phyloP scores from a whole-genome alignment of 2,888 invertebrate genomes.

The Leptinotarsa rubiginosa region DNA sequence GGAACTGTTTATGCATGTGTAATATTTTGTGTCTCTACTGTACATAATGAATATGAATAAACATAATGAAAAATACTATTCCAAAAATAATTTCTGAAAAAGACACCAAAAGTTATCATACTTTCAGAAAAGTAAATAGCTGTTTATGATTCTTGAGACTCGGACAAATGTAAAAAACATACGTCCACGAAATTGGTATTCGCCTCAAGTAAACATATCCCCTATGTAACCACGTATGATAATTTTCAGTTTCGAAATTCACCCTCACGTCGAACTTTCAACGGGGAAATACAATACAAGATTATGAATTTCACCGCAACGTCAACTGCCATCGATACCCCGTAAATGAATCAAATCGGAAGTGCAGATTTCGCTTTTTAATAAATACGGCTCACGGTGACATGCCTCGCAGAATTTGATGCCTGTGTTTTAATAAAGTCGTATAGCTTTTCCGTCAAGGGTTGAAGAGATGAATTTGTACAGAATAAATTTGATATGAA shows the following conservation, averaged over 20 bases:
- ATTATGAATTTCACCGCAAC: conserved; percentile 63
- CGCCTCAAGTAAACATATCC: conserved; percentile 38
- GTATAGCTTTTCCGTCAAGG: conserved; percentile 38
- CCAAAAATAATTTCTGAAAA: too few relatives aligned
- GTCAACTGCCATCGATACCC: conserved; percentile 63
- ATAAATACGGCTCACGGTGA: conserved; percentile 56
- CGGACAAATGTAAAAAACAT: conserved; percentile 22
- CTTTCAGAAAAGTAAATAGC: too few relatives aligned
- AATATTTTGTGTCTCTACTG: too few relatives aligned
- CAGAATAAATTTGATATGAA: conserved; percentile 1
- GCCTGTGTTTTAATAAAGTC: conserved; percentile 58
- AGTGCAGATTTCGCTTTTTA: conserved; percentile 56
- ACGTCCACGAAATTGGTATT: conserved; percentile 45
- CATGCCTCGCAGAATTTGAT: conserved; percentile 50
- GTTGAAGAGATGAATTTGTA: conserved; percentile 20
- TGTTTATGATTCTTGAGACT: too few relatives aligned
- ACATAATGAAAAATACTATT: too few relatives aligned
- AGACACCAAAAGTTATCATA: too few relatives aligned
- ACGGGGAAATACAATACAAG: conserved; percentile 57
- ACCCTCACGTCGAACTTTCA: conserved; percentile 61
- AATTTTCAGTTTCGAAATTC: conserved; percentile 57
- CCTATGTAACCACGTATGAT: conserved; percentile 45
- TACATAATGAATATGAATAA: too few relatives aligned
- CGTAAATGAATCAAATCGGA: conserved; percentile 60
- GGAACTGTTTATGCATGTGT: too few relatives aligned